Evolutionary conservation across 2,888 invertebrate species (phyloP).

Genomic region (Pedicia rivosa): DNA sequence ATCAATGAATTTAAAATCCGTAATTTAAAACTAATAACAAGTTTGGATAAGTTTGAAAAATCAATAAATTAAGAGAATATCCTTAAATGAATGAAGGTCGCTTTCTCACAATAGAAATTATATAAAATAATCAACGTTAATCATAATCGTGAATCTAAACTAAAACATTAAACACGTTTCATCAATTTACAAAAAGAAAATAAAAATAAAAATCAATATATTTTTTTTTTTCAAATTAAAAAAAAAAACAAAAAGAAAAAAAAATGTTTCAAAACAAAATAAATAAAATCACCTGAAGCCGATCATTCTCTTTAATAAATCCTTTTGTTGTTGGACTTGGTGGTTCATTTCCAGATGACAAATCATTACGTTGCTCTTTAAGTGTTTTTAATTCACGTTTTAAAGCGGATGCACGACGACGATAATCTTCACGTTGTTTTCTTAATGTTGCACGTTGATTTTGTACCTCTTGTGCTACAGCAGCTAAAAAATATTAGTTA

Average conservation of each 20-base stretch:
- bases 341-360: slow-evolving; percentile 45
- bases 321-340: slow-evolving; percentile 61
- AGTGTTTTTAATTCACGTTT: slow-evolving; percentile 64
- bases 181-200: background rate
- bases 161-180: no score
- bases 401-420: slow-evolving; percentile 53
- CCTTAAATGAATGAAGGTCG: no score
- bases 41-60: no score
- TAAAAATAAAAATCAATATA: slow-evolving; percentile 1
- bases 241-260: slow-evolving; percentile 1
- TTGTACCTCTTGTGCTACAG: slow-evolving; percentile 65
- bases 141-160: no score
- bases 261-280: background rate
- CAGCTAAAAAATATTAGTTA: slow-evolving; percentile 26
- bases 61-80: no score
- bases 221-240: background rate
- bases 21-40: no score
- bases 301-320: slow-evolving; percentile 68
- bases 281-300: slow-evolving; percentile 52
- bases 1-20: no score
- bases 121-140: no score
- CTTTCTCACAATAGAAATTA: no score
- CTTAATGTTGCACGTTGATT: slow-evolving; percentile 66
- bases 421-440: slow-evolving; percentile 68
- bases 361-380: slow-evolving; percentile 61